phyloP scores from a whole-genome alignment of 2,888 invertebrate species.

The Chloromyia formosa region DNA sequence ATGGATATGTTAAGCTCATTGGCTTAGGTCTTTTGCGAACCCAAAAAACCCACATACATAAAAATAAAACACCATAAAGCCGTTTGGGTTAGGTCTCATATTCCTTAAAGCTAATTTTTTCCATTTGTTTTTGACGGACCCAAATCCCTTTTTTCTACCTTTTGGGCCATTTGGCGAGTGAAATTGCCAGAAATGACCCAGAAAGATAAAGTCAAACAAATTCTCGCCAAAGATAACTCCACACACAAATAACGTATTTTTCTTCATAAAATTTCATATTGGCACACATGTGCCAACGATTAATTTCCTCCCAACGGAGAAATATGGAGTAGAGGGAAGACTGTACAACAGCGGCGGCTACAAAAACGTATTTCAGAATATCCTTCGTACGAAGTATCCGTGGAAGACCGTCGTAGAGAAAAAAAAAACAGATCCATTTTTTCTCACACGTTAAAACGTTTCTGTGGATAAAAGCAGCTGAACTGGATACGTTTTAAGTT shows the following conservation, averaged over 20 bases:
- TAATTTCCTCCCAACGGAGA: conserved; percentile 36
- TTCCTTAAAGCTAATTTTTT: conserved; percentile 1
- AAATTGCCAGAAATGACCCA: conserved; percentile 14
- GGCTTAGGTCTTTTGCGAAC: no score
- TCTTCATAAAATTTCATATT: conserved; percentile 38
- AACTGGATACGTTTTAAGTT: conserved; percentile 36
- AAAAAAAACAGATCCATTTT: conserved; percentile 7
- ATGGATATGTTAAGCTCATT: no score
- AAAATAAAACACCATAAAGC: background rate
- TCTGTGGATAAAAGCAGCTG: background rate
- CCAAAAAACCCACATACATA: background rate
- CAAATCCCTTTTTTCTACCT: background rate
- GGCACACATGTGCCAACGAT: conserved; percentile 46
- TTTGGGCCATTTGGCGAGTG: background rate
- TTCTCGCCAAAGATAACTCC: background rate
- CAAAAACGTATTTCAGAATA: no score
- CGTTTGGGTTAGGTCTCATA: background rate
- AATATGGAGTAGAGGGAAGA: background rate
- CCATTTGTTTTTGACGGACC: background rate
- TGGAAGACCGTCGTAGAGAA: background rate
- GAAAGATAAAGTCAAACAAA: conserved; percentile 26
- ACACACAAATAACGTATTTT: conserved; percentile 29
- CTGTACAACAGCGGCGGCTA: no score
- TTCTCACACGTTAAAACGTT: conserved; percentile 10
- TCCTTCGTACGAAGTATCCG: no score